Base-by-base conservation (phyloP, 2,797 vertebrate species). In the Characodon lateralis region DNA sequence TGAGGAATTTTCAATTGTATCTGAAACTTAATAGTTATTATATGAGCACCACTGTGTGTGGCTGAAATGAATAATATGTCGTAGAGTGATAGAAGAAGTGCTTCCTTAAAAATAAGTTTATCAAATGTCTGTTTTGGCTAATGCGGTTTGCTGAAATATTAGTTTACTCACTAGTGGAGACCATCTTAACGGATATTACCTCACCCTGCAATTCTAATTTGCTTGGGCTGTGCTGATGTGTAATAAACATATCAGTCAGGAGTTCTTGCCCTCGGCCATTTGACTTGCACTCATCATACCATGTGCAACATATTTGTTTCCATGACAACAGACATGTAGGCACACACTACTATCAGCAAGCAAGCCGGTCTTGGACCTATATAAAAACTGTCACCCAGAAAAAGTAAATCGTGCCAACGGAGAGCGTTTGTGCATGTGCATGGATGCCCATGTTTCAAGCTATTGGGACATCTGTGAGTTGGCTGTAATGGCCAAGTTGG, bases 391-490 rank as follows among this genome's bases (percentile, higher is more conserved):
- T 79, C 22, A 69, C 77, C 41, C 80, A 71, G 69, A 70, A 83
- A 43, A 81, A 79, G n/a, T 35, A 61, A 48, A 35, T 53, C 35
- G 71, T 74, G 84, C 83, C 78, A 87, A 72, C 51, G 73, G 79
- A 80, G 74, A 43, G 73, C 73, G 78, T 84, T 76, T 88, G 89
- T 88, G 86, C 81, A 81, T 86, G 84, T 90, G 89, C 80, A 85
- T 84, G 83, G 68, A 83, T 88, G 83, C 79, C 76, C 84, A 73
- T 83, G 82, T 88, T 89, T 85, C 81, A 88, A 85, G 83, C 80
- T 80, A 86, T 72, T 66, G 85, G 89, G 90, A 91, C 92, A 92
- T 93, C 92, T 93, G 91, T 81, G 84, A 88, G 76, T 81, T 73
- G 73, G 81, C 85, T 83, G 73, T 78, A 74, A 83, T 85, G 65